Percentiles rank a stretch among this genome's conserved stretches.
Conservation (phyloP, 1,140 invertebrate genomes). For the Mizuhopecten yessoensis region DNA sequence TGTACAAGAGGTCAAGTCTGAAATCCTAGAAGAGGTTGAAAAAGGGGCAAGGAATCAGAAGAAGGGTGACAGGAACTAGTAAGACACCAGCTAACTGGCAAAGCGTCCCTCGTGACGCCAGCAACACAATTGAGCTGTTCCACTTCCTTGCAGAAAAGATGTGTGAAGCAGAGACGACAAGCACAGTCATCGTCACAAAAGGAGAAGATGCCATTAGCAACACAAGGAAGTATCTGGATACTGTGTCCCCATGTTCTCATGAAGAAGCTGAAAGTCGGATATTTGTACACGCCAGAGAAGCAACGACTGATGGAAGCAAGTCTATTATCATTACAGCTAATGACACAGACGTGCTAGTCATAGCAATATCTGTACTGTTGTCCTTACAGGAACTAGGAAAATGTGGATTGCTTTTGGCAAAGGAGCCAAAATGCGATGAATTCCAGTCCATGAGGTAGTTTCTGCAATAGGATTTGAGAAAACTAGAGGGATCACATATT, state of each 20-base stretch:
- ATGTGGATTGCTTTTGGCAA: slow-evolving; percentile 73
- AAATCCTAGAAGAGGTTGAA: slow-evolving; percentile 60
- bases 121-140: background rate
- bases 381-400: slow-evolving; percentile 57
- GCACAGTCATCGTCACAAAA: too few species aligned
- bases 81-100: background rate
- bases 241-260: too few species aligned
- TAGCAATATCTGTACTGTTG: slow-evolving; percentile 58
- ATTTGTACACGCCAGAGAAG: slow-evolving; percentile 55
- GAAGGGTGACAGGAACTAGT: slow-evolving; percentile 60
- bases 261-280: slow-evolving; percentile 66
- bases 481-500: slow-evolving; percentile 61
- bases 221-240: too few species aligned
- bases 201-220: too few species aligned
- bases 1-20: slow-evolving; percentile 57
- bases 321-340: slow-evolving; percentile 60
- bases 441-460: slow-evolving; percentile 67
- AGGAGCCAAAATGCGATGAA: slow-evolving; percentile 59
- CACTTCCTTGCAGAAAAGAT: too few species aligned
- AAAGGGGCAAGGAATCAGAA: slow-evolving; percentile 61
- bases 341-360: slow-evolving; percentile 68
- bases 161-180: too few species aligned
- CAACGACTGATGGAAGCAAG: slow-evolving; percentile 52
- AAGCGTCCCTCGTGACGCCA: background rate
- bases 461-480: slow-evolving; percentile 57